phyloP scores from a whole-genome alignment of 2,797 vertebrate genomes.

The Fringilla coelebs region DNA sequence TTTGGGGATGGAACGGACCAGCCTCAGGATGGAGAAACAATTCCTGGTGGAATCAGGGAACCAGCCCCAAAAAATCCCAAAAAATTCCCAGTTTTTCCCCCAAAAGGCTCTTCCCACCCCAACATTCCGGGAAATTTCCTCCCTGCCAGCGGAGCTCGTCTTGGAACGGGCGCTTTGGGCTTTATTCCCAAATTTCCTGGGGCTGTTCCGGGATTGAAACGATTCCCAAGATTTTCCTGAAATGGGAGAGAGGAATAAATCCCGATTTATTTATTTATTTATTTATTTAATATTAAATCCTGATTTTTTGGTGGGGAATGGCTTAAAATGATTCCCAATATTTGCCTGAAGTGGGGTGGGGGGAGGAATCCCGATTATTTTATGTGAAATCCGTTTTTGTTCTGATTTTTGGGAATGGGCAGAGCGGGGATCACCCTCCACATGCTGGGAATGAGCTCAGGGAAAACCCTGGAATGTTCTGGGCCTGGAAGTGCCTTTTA shows the following conservation, averaged over 20 bases:
- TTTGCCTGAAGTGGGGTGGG: too few species aligned
- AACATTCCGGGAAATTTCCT: background rate
- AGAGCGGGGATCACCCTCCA: accelerated
- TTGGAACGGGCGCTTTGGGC: background rate
- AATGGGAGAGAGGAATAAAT: background rate
- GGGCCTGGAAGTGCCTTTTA: background rate
- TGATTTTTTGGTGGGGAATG: accelerated
- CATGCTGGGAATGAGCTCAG: background rate
- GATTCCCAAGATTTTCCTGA: background rate
- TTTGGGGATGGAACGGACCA: background rate
- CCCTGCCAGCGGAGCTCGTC: slow-evolving; percentile 12
- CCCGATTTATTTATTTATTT: too few species aligned
- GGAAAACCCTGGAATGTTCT: background rate
- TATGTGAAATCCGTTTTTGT: too few species aligned
- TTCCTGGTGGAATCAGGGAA: accelerated
- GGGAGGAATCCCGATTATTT: too few species aligned
- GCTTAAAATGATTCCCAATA: too few species aligned
- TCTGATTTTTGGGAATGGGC: too few species aligned
- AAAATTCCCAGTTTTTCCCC: background rate
- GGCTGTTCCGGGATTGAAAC: background rate
- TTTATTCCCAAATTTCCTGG: background rate
- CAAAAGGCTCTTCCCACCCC: background rate
- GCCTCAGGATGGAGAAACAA: background rate
- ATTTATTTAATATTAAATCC: background rate
- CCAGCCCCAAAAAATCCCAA: accelerated